Evolutionary conservation across 2,113 vertebrate species (phyloP), one percentile per base, ranked within the genome.

Genomic region (Cynopterus brachyotis): DNA sequence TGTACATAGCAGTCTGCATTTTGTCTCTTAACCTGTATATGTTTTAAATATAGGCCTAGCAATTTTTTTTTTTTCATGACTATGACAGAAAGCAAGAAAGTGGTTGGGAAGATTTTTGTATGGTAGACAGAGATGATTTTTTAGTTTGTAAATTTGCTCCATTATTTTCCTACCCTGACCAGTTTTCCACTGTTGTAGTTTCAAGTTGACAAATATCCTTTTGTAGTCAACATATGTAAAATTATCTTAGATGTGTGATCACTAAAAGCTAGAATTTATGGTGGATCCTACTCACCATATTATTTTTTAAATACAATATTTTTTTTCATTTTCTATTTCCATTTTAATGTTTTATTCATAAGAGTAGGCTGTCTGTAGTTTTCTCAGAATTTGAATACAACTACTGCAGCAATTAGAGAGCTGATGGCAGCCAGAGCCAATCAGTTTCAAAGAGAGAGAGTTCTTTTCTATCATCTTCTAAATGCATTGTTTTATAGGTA

Each of bases 231-330:
- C 32, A 62, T 79, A 37, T 64, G 4, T 72, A 37, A 84, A 70
- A 96, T 90, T 89, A n/a, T 64, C 42, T 64, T 90, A 72, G 30
- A 9, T 72, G 13, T 85, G 7, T 72, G 64, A 96, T 85, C 35
- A 13, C 12, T 64, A n/a, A 72, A 64, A 66, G 26, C 82, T 93
- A 55, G 30, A 47, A 62, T 59, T 66, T 91, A 40, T 81, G 66
- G 24, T 80, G n/a, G 20, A 20, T 37, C 6, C 28, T 64, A n/a
- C 55, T 22, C 45, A 57, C 13, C 45, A 57, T 10, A 42, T 24
- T 66, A 45, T 30, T 30, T 59, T 83, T 60, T 55, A 5, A 85
- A 57, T 59, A 50, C n/a, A 50, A 24, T 60, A 15, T 80, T 8
- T 20, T 93, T 89, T 94, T 62, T 40, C 6, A 20, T 70, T 80